These are phyloP conservation scores for Dendrophyllia cribrosa DNA, from an alignment of 64 coral and sea anemone species.

Conservation along the genomic window DNA sequence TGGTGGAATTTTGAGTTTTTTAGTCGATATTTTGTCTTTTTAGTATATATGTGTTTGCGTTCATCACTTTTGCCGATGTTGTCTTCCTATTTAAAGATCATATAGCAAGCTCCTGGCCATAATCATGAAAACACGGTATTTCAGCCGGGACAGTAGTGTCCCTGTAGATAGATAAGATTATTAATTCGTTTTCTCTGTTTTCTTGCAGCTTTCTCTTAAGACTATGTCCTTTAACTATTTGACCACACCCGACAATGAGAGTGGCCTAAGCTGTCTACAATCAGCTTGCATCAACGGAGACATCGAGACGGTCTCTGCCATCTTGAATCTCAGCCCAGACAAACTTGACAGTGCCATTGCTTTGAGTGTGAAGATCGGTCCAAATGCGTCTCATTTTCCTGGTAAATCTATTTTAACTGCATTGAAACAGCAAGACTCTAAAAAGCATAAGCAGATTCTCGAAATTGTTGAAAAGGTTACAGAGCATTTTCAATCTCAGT, in stretches of 20 bases:
- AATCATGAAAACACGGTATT: no score
- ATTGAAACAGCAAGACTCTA: conserved; percentile 1
- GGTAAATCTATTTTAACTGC: conserved; percentile 9
- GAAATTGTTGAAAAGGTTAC: background rate
- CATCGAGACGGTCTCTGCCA: conserved; percentile 36
- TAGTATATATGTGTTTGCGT: no score
- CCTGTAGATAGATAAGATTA: no score
- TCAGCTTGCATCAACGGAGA: conserved; percentile 74
- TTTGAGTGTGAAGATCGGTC: conserved; percentile 22
- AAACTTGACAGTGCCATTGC: conserved; percentile 73
- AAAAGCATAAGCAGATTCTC: conserved; percentile 11
- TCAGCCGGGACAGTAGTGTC: no score
- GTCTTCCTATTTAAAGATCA: no score
- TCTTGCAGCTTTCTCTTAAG: conserved; percentile 3
- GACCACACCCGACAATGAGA: background rate
- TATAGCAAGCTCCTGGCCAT: no score
- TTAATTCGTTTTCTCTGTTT: no score
- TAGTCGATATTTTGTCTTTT: no score
- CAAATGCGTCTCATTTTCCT: background rate
- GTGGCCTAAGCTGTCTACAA: conserved; percentile 61
- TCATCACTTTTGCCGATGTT: no score
- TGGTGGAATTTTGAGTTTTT: no score
- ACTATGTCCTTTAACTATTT: background rate
- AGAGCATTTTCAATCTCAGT: conserved; percentile 7
- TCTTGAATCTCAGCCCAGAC: conserved; percentile 61